Base-by-base conservation (phyloP, 2,888 invertebrate genomes). In the Trachelus tabidus region DNA sequence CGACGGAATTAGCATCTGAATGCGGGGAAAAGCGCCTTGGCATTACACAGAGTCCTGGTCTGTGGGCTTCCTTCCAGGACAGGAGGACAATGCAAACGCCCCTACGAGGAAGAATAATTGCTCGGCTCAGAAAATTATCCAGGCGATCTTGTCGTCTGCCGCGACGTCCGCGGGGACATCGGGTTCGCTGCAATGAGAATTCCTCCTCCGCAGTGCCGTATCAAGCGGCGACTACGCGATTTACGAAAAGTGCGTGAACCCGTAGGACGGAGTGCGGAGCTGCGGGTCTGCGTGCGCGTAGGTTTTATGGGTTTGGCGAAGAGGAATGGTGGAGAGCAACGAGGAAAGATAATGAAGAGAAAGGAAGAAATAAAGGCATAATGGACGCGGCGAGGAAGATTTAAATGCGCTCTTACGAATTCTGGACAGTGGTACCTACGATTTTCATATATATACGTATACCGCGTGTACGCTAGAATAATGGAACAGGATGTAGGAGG, bases 1-100 rank as follows among this genome's bases (percentile, higher is more conserved):
- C 83, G 81, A 77, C 75, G 79, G 76, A 77, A 89, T 89, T 89
- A 88, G 85, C 89, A 89, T 89, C 75, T 87, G 85, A 89, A 89
- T 89, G 84, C 80, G 75, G 78, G 79, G 77, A 83, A 84, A 85
- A 84, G 77, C 82, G 83, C 81, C 81, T 80, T 33, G 31, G 83
- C 77, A 81, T 84, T 83, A 84, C 79, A 12, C 77, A 23, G 23
- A 23, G 23, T 9, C 23, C 23, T 23, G 23, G 56, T 23, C 56
- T 9, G 6, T 1, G 56, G 23, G 56, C 56, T 56, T 56, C 56
- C 56, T 56, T 56, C 56, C 23, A 56, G 56, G 56, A 56, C 56
- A 56, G 56, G 56, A 9, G 23, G 56, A 56, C 56, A 56, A 56
- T 23, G 56, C 56, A 6, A 23, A 23, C 23, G 56, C 23, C 56